Evolutionary conservation across 92 coral and sea anemone genomes (phyloP).

Genomic region (Umimayanthus kanabou): DNA sequence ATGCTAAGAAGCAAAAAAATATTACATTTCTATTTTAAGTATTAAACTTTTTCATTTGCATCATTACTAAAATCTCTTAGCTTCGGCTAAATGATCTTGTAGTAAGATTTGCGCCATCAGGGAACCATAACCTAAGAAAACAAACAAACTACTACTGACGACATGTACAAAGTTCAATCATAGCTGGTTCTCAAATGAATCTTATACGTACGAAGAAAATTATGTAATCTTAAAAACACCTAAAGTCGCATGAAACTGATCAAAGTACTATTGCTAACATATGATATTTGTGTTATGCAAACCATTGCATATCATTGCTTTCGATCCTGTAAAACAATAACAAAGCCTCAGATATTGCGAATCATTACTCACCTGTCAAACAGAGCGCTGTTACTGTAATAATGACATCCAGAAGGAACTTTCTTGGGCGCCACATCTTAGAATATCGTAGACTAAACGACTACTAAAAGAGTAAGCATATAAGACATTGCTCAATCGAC

Average conservation of each 20-base stretch:
- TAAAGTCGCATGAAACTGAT: background rate
- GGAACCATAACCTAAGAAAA: background rate
- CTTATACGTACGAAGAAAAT: background rate
- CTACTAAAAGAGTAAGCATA: background rate
- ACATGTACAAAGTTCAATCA: background rate
- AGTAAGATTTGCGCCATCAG: background rate
- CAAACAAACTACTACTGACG: background rate
- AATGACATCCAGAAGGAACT: background rate
- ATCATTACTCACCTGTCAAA: slow-evolving; percentile 1
- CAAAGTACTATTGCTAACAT: background rate
- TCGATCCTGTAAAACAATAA: background rate
- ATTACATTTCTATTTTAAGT: too few relatives aligned
- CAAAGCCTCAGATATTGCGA: background rate
- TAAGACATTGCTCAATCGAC: background rate
- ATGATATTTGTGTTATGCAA: background rate
- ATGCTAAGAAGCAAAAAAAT: background rate
- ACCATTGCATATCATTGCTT: background rate
- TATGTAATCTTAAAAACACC: background rate
- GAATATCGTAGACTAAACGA: background rate
- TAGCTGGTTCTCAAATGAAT: background rate
- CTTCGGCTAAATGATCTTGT: background rate
- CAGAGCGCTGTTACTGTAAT: background rate
- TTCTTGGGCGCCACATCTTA: background rate
- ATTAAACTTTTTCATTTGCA: background rate
- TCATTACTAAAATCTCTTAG: background rate